These are phyloP conservation scores for Enteromius unitaeniatus DNA, from an alignment of 2,797 vertebrate species.

Conservation along the genomic window DNA sequence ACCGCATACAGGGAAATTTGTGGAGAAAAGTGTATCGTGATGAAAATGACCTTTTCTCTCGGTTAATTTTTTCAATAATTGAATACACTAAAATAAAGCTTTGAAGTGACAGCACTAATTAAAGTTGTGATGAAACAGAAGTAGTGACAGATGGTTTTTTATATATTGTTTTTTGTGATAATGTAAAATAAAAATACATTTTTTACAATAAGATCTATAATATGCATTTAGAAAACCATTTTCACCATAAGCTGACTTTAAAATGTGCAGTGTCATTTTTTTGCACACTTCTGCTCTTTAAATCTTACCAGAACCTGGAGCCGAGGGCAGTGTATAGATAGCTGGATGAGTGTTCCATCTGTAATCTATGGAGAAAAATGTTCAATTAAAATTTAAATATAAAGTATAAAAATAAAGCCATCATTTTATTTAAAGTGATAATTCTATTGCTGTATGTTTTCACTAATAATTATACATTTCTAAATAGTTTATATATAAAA, in stretches of 20 bases:
- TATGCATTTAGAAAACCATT: not conserved
- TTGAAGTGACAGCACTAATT: not conserved
- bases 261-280: not conserved
- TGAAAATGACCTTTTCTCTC: not conserved
- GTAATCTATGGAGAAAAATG: constrained; percentile 84
- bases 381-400: not conserved
- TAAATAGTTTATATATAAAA: not conserved
- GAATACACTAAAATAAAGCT: not conserved
- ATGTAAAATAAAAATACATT: not conserved
- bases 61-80: not conserved
- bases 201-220: not conserved
- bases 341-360: constrained; percentile 94
- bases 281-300: not conserved
- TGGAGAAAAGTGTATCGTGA: not conserved
- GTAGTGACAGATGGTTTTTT: not conserved
- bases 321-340: constrained; percentile 96
- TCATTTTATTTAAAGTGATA: not conserved
- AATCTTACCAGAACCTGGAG: constrained; percentile 94
- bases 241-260: not conserved
- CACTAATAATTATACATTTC: not conserved
- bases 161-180: not conserved
- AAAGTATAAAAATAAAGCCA: not conserved
- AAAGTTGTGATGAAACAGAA: not conserved
- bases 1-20: too few species aligned
- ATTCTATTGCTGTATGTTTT: not conserved